Percentiles rank a stretch among this genome's conserved stretches.
Evolutionary conservation across 2,888 invertebrate species (phyloP).

Genomic region (Pemphredon lugubris): DNA sequence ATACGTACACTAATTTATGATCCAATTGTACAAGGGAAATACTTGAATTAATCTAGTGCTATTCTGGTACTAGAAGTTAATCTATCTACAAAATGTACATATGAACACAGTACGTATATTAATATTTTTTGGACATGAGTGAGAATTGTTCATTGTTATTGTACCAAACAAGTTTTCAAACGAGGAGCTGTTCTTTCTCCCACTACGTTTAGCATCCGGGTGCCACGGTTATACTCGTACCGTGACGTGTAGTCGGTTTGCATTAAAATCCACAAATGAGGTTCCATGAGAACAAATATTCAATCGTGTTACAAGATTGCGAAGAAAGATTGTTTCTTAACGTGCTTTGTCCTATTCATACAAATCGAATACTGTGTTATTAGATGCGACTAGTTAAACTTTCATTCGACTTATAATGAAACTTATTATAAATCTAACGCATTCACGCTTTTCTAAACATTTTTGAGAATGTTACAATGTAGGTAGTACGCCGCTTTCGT

Average conservation of each 20-base stretch:
- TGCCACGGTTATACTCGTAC: too few species aligned
- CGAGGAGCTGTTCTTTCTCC: too few species aligned
- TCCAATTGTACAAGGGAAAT: constrained; percentile 31
- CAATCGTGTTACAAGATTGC: background rate
- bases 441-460: constrained; percentile 3
- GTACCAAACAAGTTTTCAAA: background rate
- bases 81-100: constrained; percentile 43
- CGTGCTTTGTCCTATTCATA: background rate
- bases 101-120: constrained; percentile 21
- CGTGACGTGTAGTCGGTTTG: too few species aligned
- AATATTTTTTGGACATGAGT: constrained; percentile 42
- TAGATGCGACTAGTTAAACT: constrained; percentile 20
- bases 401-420: constrained; percentile 20
- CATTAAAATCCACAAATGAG: too few species aligned
- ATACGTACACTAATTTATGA: constrained; percentile 24
- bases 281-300: constrained; percentile 2
- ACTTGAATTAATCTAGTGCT: constrained; percentile 30
- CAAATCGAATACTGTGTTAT: constrained; percentile 12
- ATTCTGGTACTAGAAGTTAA: constrained; percentile 29
- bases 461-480: too few species aligned
- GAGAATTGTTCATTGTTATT: constrained; percentile 11
- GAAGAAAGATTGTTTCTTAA: background rate
- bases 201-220: background rate
- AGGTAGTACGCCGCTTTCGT: too few species aligned
- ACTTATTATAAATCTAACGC: constrained; percentile 13